Evolutionary conservation across 2,797 vertebrate species (phyloP), one percentile per base, ranked within the genome.

Genomic region (Neosalanx taihuensis): DNA sequence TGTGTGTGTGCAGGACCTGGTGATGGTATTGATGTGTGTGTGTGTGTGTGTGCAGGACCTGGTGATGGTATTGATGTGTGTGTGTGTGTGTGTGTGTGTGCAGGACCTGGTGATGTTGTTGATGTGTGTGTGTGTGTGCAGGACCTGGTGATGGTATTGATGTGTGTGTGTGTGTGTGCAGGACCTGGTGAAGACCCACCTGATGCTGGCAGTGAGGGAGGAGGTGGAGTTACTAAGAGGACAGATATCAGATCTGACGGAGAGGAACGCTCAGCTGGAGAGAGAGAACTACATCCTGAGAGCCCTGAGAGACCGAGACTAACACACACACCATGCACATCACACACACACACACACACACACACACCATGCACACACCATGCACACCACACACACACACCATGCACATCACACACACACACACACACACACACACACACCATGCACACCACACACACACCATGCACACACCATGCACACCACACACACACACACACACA

Each of bases 151-250:
- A 35, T 35, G 33, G 7, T 35, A 6, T 5, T 35, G 33, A 6
- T 35, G 35, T 35, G 35, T 26, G 23, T 35, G 35, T 35, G 35
- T 35, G 35, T 35, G 35, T 35, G 35, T 35, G 35, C 35, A 35
- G 35, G 35, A 35, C 35, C 35, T 35, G 35, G 35, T 35, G 35
- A 35, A 26, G 23, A 26, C 23, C 23, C 23, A 26, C 23, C 23
- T 26, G 23, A 26, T 26, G 23, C 23, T 26, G 23, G 23, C 23
- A 26, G 23, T 96, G 56, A 90, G 92, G 64, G 94, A 95, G 80
- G 94, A 95, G 78, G 92, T 94, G 73, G 93, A 94, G 78, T 77
- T 94, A 63, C 87, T 95, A 35, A 90, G 86, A 73, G 93, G 94
- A 33, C 93, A 94, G 82, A 95, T 95, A 79, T 91, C 89, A 75